Evolutionary conservation across 1,140 invertebrate genomes (phyloP).

Genomic region (Zaprionus davidi): DNA sequence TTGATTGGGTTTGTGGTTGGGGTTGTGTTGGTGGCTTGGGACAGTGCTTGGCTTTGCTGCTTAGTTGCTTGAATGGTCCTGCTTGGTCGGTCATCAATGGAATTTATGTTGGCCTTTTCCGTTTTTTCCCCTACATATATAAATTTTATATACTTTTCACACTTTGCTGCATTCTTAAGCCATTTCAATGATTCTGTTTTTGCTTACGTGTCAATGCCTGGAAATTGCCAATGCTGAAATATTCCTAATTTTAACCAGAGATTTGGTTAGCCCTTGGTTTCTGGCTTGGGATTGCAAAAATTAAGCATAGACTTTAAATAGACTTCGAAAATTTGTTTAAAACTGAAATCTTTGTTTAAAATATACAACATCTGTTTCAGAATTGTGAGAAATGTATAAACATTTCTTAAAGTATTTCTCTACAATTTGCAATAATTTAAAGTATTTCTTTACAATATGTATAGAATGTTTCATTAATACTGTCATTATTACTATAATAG

Average conservation of each 20-base stretch:
- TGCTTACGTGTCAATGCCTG: slow-evolving; percentile 37
- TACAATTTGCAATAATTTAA: no score
- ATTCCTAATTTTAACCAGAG: slow-evolving; percentile 22
- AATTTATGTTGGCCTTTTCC: slow-evolving; percentile 39
- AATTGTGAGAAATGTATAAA: no score
- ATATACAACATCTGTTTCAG: no score
- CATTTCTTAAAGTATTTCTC: no score
- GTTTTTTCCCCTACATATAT: slow-evolving; percentile 5
- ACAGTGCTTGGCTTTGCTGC: slow-evolving; percentile 18
- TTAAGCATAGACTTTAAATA: no score
- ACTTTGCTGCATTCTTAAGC: slow-evolving; percentile 42
- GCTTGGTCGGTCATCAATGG: slow-evolving; percentile 45
- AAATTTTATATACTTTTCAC: slow-evolving; percentile 38
- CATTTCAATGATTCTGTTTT: slow-evolving; percentile 21
- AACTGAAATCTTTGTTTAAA: no score
- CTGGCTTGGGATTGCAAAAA: no score
- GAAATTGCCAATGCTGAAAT: slow-evolving; percentile 26
- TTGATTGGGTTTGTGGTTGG: slow-evolving; percentile 11
- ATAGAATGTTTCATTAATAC: no score
- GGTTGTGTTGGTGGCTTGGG: slow-evolving; percentile 1
- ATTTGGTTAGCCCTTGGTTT: neutral
- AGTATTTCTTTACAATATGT: no score
- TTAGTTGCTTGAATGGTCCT: slow-evolving; percentile 32
- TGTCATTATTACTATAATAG: no score
- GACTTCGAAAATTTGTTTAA: no score